Evolutionary conservation across 2,797 vertebrate species (phyloP).

Genomic region (Pseudomugil gertrudae): DNA sequence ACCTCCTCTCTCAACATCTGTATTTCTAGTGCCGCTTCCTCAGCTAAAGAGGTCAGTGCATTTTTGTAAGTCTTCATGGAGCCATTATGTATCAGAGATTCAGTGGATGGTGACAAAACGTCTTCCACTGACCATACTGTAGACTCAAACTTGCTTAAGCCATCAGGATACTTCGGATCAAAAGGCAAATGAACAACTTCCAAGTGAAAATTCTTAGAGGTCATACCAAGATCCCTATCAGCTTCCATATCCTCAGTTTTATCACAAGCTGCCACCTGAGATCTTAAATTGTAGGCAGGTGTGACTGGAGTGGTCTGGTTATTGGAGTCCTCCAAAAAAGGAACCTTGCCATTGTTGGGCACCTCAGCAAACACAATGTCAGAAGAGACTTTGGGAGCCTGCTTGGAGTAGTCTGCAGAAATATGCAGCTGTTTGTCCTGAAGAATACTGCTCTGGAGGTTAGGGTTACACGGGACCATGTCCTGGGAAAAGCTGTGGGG

Average conservation of each 20-base stretch:
- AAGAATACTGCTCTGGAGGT: slow-evolving; percentile 32
- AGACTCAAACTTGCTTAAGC: slow-evolving; percentile 74
- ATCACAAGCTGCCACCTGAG: neutral
- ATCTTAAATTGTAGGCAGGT: neutral
- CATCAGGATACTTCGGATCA: slow-evolving; percentile 69
- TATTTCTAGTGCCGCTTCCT: slow-evolving; percentile 14
- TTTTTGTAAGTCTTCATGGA: slow-evolving; percentile 31
- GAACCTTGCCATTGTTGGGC: slow-evolving; percentile 11
- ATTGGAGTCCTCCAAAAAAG: slow-evolving; percentile 26
- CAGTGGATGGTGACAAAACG: slow-evolving; percentile 62
- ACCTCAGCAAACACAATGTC: slow-evolving; percentile 67
- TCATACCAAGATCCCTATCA: slow-evolving; percentile 6
- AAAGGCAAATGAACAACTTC: slow-evolving; percentile 74
- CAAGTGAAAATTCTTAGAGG: slow-evolving; percentile 46
- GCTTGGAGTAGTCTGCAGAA: slow-evolving; percentile 31
- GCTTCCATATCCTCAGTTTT: slow-evolving; percentile 9
- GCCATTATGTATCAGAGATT: slow-evolving; percentile 51
- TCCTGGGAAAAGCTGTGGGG: slow-evolving; percentile 62
- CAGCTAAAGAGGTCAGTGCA: slow-evolving; percentile 6
- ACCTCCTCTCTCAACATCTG: slow-evolving; percentile 1
- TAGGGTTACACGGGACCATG: slow-evolving; percentile 60
- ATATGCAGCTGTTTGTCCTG: slow-evolving; percentile 18
- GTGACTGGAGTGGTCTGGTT: neutral
- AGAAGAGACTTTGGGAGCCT: slow-evolving; percentile 58
- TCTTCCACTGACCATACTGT: slow-evolving; percentile 78